A percentile compares a stretch with the other conserved stretches of the same genome.
phyloP scores from a whole-genome alignment of 2,888 invertebrate genomes.

The Eupithecia pulchellata region DNA sequence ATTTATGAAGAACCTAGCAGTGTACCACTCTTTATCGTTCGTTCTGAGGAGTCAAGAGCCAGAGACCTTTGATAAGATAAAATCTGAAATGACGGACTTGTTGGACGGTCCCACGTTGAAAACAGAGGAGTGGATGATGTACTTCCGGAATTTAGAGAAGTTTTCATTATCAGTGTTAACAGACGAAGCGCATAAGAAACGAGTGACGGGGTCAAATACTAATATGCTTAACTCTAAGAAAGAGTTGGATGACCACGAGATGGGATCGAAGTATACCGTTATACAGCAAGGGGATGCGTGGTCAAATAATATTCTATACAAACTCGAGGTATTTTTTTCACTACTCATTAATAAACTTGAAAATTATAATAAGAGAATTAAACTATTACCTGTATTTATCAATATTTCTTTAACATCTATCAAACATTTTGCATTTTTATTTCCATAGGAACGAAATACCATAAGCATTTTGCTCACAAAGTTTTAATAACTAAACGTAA shows the following conservation, averaged over 20 bases:
- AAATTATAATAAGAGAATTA: too few relatives aligned
- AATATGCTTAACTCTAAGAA: slow-evolving; percentile 10
- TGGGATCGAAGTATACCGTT: slow-evolving; percentile 19
- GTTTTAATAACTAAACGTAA: too few relatives aligned
- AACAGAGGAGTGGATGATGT: slow-evolving; percentile 11
- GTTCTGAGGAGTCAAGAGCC: slow-evolving; percentile 56
- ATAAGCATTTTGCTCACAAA: too few relatives aligned
- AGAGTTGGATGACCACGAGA: slow-evolving; percentile 34
- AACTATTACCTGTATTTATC: too few relatives aligned
- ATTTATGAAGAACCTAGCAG: slow-evolving; percentile 58
- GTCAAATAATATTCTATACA: slow-evolving; percentile 33
- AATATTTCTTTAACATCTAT: too few relatives aligned
- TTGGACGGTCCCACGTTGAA: slow-evolving; percentile 24
- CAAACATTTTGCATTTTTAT: neutral
- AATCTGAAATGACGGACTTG: slow-evolving; percentile 45
- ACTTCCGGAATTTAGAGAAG: slow-evolving; percentile 39
- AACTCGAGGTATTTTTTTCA: slow-evolving; percentile 17
- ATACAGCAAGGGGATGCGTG: slow-evolving; percentile 35
- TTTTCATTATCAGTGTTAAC: slow-evolving; percentile 42
- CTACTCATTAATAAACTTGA: too few relatives aligned
- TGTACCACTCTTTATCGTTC: slow-evolving; percentile 61
- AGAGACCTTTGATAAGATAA: slow-evolving; percentile 45
- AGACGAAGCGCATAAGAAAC: slow-evolving; percentile 46
- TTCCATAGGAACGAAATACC: too few relatives aligned
- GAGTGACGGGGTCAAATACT: slow-evolving; percentile 41